Evolutionary conservation across 2,113 vertebrate genomes (phyloP), one percentile per base, ranked within the genome.

Genomic region (Myanophis thanlyinensis): DNA sequence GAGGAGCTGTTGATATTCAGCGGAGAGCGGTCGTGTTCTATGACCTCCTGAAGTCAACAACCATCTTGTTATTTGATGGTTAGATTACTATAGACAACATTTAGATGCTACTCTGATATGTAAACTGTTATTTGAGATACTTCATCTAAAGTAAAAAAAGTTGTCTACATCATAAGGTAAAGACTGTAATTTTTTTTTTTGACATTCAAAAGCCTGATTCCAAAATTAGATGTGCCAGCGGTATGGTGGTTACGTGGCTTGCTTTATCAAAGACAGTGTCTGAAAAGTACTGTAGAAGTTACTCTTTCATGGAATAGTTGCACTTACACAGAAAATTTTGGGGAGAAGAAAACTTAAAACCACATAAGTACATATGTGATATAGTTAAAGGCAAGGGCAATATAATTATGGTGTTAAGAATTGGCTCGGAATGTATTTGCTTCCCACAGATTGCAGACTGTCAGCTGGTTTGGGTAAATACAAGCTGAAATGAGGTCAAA

Each of bases 371-470:
- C 0, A 15, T 0, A 0, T 73, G 20, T 27, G 35, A 40, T 44
- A 87, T 54, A 1, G 0, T 35, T 93, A 90, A 90, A 90, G 23
- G 91, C 52, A 12, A 3, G 59, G 20, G 44, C 0, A 0, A 93
- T 90, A 51, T 95, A 96, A 96, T 97, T 92, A 93, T 0, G 10
- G 93, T 80, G 52, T 88, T 13, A 80, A 25, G 62, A 88, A 47
- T 89, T 88, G 93, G 59, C 93, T 54, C 91, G 51, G n/a, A 67
- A 62, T 87, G 73, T 59, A 92, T 86, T 89, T 27, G 59, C 0
- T 0, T 59, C 52, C 95, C 51, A 80, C 88, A 84, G n/a, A 87
- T 93, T 90, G 89, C 91, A 84, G 92, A 91, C 94, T 13, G 91
- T 80, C 91, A 73, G 85, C 85, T 0, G 27, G 86, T 92, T 89